These are phyloP conservation scores for Trissoscelio sp. DNA, from an alignment of 2,888 invertebrate species.

Conservation along the genomic window DNA sequence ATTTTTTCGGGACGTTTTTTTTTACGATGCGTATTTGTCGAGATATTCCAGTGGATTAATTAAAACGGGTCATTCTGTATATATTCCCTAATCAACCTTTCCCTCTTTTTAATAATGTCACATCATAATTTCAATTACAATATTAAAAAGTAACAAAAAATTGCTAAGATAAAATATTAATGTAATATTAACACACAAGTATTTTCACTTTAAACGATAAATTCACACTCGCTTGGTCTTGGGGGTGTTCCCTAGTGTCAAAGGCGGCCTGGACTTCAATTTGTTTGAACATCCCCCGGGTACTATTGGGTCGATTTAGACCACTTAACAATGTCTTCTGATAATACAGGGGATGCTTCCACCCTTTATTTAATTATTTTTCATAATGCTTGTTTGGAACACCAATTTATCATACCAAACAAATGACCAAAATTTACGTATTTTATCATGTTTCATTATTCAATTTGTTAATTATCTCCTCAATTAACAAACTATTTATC, in stretches of 20 bases:
- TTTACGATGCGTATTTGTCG: too few relatives aligned
- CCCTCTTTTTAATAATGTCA: too few relatives aligned
- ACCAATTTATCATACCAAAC: not conserved
- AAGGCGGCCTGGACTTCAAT: slow-evolving; percentile 49
- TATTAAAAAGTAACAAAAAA: too few relatives aligned
- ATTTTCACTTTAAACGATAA: slow-evolving; percentile 33
- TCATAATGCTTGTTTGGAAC: not conserved
- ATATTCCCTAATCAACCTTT: too few relatives aligned
- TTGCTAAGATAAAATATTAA: too few relatives aligned
- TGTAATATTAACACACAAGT: slow-evolving; percentile 20
- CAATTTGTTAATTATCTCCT: too few relatives aligned
- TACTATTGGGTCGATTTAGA: slow-evolving; percentile 43
- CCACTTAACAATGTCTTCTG: slow-evolving; percentile 43
- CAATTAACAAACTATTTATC: too few relatives aligned
- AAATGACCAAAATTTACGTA: not conserved
- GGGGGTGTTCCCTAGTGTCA: slow-evolving; percentile 40
- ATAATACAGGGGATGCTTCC: slow-evolving; percentile 7
- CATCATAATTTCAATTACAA: too few relatives aligned
- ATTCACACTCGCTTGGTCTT: slow-evolving; percentile 17
- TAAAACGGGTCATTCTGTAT: too few relatives aligned
- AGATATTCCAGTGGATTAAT: too few relatives aligned
- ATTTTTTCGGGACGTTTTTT: too few relatives aligned
- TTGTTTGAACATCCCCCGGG: slow-evolving; percentile 43
- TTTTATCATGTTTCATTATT: too few relatives aligned
- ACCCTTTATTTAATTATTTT: not conserved